Evolutionary conservation across 2,888 invertebrate genomes (phyloP), one percentile per base, ranked within the genome.

Genomic region (Oeneis ivallda): DNA sequence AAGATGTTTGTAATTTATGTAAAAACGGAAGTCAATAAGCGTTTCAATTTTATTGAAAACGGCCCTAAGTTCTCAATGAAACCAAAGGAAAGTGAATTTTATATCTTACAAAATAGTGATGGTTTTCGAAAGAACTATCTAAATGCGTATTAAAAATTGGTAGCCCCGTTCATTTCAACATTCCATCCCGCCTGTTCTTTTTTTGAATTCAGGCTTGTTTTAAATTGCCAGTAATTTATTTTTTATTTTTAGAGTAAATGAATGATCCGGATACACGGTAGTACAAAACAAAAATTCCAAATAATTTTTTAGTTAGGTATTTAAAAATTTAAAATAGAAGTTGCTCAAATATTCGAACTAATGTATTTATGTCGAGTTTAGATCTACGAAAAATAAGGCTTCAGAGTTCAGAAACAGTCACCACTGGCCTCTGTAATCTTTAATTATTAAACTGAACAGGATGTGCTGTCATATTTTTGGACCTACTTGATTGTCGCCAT

Each of bases 81-180:
- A 59, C 65, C 69, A 74, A 70, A 70, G 65, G 56, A 80, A 80
- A 82, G 64, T 75, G 71, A 62, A 67, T 82, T 80, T 74, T 86
- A 82, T 73, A 41, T 3, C 50, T 45, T 72, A 65, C 32, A 45
- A 1, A 26, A 71, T 84, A 85, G 76, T 76, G 84, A 73, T 79
- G 72, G 80, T 75, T 79, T 76, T 85, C 68, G 73, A 71, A 73
- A 70, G 68, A 72, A 74, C 71, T 67, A 63, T 69, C 58, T 50
- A 62, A 73, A 74, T 79, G 84, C 82, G 85, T 89, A 88, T 86
- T 84, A 77, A 75, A 82, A 80, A 83, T 83, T 86, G 87, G 90
- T 87, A 89, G 89, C 88, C 72, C 76, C 76, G 75, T 82, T 82
- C 79, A 74, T 84, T 86, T 84, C 87, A 82, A 89, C 87, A 91